These are phyloP conservation scores for Syngnathus scovelli DNA, from an alignment of 2,113 vertebrate species.

Conservation along the genomic window DNA sequence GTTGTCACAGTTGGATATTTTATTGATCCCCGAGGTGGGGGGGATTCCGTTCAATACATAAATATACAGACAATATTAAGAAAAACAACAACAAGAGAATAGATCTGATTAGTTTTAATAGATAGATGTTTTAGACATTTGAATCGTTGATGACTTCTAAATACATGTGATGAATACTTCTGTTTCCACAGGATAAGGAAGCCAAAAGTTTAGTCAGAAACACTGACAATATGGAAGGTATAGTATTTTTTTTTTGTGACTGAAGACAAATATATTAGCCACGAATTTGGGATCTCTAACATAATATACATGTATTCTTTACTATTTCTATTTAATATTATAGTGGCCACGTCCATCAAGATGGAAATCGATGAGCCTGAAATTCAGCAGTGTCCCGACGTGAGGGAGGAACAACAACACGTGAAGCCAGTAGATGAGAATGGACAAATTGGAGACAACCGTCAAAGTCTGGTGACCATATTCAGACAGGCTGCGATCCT, in stretches of 20 bases:
- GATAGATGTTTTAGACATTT: too few species aligned
- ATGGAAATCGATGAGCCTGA: slow-evolving; percentile 40
- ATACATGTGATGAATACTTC: not conserved
- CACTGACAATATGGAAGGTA: slow-evolving; percentile 68
- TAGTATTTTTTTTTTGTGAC: not conserved
- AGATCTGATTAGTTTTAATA: too few species aligned
- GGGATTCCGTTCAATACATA: too few species aligned
- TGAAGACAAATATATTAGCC: not conserved
- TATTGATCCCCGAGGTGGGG: too few species aligned
- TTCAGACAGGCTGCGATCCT: slow-evolving; percentile 63
- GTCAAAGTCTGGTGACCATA: slow-evolving; percentile 55
- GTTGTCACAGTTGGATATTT: too few species aligned
- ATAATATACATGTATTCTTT: not conserved
- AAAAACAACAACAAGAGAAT: too few species aligned
- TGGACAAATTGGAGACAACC: slow-evolving; percentile 60
- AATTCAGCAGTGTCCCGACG: slow-evolving; percentile 30
- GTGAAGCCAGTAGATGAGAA: slow-evolving; percentile 61
- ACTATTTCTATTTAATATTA: not conserved
- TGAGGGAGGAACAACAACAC: slow-evolving; percentile 40
- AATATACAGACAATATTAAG: too few species aligned
- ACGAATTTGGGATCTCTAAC: slow-evolving; percentile 5
- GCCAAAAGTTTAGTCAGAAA: slow-evolving; percentile 66
- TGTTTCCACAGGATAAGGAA: slow-evolving; percentile 69
- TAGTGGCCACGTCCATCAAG: slow-evolving; percentile 47
- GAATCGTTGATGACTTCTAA: too few species aligned